Base-by-base conservation (phyloP, 2,113 vertebrate genomes). In the Etheostoma spectabile region DNA sequence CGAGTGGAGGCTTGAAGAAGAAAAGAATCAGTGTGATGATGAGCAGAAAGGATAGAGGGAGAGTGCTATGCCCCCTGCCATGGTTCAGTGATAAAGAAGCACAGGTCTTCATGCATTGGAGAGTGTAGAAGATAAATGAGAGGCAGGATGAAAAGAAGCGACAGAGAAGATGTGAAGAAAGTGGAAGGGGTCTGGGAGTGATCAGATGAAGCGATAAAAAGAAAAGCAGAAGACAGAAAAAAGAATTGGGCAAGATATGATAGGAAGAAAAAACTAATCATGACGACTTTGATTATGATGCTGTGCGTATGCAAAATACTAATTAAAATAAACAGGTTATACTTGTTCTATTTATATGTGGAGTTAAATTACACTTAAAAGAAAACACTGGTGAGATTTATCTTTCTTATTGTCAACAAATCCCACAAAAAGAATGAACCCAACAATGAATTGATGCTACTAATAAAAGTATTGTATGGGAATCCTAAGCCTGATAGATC, bases 31-130 rank as follows among this genome's bases (percentile, higher is more conserved):
- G 10, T 53, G 57, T 52, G 66, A 59, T 65, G 66, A 53, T 74
- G 70, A 85, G 60, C 38, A 68, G 51, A 83, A 86, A 56, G 65
- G 56, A 80, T 13, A 53, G 77, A 82, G 55, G 46, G 49, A 84
- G 62, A 83, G 65, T 62, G 75, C 74, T 89, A 85, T 71, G 68
- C 80, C 74, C 76, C 86, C 84, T 84, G 82, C 88, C 90, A 85
- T 2, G 61, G 71, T 83, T 83, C 55, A 74, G 78, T 86, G 90
- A 92, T 92, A 90, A 89, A 93, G 62, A 84, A 61, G 68, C 77
- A 69, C 76, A 68, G 66, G 84, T 82, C 76, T 76, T 75, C 76
- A 79, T 68, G 78, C 74, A 65, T 80, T 46, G 74, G 74, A 86
- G 66, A 87, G 62, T 76, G 83, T 8, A 3, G 67, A 79, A 79